A percentile compares a stretch with the other conserved stretches of the same genome.
Evolutionary conservation across 2,888 invertebrate genomes (phyloP).

Genomic region (Pristionchus arcanus): DNA sequence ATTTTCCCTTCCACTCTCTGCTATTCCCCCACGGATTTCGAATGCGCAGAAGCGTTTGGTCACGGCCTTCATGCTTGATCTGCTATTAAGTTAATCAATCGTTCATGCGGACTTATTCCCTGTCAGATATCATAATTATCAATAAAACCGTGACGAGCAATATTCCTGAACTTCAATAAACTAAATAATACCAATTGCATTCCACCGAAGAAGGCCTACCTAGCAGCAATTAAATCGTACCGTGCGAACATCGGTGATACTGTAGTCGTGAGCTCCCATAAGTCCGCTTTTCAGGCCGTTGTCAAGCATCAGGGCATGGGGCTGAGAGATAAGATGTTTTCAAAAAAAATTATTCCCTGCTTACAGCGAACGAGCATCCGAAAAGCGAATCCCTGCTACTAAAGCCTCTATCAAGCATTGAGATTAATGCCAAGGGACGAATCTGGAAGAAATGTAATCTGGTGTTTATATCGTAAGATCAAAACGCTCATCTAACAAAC

Average conservation of each 20-base stretch:
- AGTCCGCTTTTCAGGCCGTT: slow-evolving; percentile 91
- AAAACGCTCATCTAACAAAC: no score
- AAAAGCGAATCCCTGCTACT: slow-evolving; percentile 92
- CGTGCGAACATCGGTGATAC: slow-evolving; percentile 90
- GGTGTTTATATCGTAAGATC: no score
- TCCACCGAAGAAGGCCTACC: neutral
- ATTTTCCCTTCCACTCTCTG: slow-evolving; percentile 94
- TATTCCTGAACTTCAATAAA: no score
- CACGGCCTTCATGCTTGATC: slow-evolving; percentile 83
- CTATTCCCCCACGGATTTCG: slow-evolving; percentile 96
- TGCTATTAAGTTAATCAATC: neutral
- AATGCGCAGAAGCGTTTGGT: slow-evolving; percentile 89
- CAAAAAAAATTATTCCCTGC: neutral
- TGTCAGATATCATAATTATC: no score
- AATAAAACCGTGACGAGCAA: no score
- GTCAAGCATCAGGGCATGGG: slow-evolving; percentile 89
- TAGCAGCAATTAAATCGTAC: slow-evolving; percentile 76
- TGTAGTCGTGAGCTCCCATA: slow-evolving; percentile 94
- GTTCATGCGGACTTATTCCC: no score
- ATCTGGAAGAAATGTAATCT: no score
- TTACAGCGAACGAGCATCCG: slow-evolving; percentile 92
- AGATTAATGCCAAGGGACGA: no score
- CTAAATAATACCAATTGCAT: no score
- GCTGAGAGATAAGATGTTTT: slow-evolving; percentile 82
- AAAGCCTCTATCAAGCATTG: slow-evolving; percentile 91